Percentiles rank a stretch among this genome's conserved stretches.
These are phyloP conservation scores for Ceyx erithaca DNA, from an alignment of 2,797 vertebrate genomes.

Conservation along the genomic window DNA sequence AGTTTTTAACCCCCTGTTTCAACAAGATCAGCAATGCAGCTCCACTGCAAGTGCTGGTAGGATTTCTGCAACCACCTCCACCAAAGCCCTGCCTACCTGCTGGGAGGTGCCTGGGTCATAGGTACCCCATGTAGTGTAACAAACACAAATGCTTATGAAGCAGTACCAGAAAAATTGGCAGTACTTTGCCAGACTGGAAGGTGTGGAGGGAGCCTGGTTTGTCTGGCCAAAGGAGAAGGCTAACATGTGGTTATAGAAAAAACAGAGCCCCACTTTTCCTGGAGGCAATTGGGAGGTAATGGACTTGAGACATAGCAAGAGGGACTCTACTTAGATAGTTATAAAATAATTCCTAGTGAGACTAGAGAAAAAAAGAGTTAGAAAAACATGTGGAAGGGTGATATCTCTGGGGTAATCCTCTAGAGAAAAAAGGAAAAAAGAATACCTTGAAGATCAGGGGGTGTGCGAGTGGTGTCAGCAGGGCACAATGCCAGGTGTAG, in stretches of 20 bases:
- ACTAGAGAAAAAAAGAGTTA: not conserved
- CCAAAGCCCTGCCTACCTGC: not conserved
- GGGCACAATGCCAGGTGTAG: not conserved
- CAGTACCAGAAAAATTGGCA: not conserved
- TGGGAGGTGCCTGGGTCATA: fast-evolving
- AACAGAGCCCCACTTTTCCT: fast-evolving
- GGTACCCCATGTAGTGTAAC: fast-evolving
- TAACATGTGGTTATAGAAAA: not conserved
- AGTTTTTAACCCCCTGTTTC: slow-evolving; percentile 22
- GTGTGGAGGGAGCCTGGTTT: not conserved
- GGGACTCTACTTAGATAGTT: not conserved
- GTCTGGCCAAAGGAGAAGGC: not conserved
- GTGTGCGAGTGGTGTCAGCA: not conserved
- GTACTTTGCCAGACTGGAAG: not conserved
- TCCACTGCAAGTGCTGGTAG: not conserved
- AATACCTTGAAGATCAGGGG: not conserved
- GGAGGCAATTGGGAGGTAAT: not conserved
- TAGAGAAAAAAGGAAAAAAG: not conserved
- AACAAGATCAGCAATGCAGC: not conserved
- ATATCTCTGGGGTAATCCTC: not conserved
- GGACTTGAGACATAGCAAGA: not conserved
- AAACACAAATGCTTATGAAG: not conserved
- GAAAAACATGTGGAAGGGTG: not conserved
- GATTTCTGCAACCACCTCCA: not conserved
- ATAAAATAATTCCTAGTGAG: not conserved